Conservation (phyloP, 2,113 vertebrate genomes). For the Gulo gulo region DNA sequence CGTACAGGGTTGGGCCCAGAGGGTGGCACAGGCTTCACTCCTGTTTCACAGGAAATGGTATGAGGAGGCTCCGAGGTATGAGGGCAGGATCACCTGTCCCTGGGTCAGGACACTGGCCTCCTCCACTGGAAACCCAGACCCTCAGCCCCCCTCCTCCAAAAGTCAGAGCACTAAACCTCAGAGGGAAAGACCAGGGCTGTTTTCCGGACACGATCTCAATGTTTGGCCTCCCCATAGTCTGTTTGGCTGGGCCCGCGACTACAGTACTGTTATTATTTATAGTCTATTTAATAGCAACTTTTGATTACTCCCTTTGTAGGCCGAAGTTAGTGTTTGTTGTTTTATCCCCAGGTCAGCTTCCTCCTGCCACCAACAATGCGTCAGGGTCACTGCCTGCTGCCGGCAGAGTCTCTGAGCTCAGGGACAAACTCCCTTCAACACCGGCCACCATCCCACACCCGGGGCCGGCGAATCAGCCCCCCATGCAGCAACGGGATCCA, state of each 20-base stretch:
- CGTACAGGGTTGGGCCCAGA: not conserved
- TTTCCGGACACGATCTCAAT: not conserved
- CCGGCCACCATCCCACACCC: accelerated
- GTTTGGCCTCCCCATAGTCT: not conserved
- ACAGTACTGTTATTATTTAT: not conserved
- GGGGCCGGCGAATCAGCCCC: too few species aligned
- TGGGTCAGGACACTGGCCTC: not conserved
- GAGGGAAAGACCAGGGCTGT: not conserved
- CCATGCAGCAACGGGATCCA: accelerated
- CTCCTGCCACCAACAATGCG: not conserved
- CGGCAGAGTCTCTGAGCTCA: not conserved
- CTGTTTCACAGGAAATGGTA: not conserved
- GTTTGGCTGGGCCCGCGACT: not conserved
- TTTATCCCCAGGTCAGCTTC: not conserved
- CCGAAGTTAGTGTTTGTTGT: not conserved
- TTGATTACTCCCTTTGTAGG: not conserved
- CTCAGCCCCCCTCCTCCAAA: not conserved
- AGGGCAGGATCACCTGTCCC: accelerated
- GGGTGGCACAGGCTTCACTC: not conserved
- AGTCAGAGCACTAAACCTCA: not conserved
- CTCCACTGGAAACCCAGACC: not conserved
- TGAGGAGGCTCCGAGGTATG: too few species aligned
- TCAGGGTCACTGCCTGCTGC: not conserved
- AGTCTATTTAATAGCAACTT: not conserved
- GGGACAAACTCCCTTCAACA: not conserved